Conservation (phyloP, 2,113 vertebrate species). For the Leptobrachium ailaonicum region DNA sequence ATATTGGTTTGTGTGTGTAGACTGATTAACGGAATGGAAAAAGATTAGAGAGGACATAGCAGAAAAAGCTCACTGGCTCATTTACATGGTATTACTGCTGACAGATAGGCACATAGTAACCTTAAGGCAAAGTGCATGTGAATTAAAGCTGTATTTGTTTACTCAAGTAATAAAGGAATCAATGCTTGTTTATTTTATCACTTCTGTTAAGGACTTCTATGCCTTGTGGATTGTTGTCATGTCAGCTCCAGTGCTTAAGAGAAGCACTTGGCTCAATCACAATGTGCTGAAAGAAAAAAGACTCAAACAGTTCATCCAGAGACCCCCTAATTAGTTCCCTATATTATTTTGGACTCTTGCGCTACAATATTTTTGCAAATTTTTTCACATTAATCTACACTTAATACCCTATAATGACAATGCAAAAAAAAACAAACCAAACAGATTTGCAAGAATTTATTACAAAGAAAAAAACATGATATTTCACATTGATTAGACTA, state of each 20-base stretch:
- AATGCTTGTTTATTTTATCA: slow-evolving; percentile 73
- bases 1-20: slow-evolving; percentile 87
- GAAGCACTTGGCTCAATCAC: no score
- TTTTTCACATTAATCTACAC: no score
- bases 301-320: no score
- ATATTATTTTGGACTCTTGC: no score
- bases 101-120: slow-evolving; percentile 70
- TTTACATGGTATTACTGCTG: slow-evolving; percentile 81
- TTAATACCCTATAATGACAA: no score
- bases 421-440: no score
- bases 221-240: slow-evolving; percentile 66
- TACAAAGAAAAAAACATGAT: no score
- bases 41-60: slow-evolving; percentile 86
- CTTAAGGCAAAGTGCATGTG: slow-evolving; percentile 73
- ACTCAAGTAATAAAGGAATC: slow-evolving; percentile 76
- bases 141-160: slow-evolving; percentile 79
- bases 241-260: slow-evolving; percentile 48
- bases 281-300: no score
- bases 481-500: no score
- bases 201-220: slow-evolving; percentile 66
- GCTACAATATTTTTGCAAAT: no score
- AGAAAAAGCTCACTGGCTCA: slow-evolving; percentile 68
- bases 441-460: no score
- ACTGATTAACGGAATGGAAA: slow-evolving; percentile 93
- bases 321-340: no score